Evolutionary conservation across 2,113 vertebrate species (phyloP).

Genomic region (Marmota monax): DNA sequence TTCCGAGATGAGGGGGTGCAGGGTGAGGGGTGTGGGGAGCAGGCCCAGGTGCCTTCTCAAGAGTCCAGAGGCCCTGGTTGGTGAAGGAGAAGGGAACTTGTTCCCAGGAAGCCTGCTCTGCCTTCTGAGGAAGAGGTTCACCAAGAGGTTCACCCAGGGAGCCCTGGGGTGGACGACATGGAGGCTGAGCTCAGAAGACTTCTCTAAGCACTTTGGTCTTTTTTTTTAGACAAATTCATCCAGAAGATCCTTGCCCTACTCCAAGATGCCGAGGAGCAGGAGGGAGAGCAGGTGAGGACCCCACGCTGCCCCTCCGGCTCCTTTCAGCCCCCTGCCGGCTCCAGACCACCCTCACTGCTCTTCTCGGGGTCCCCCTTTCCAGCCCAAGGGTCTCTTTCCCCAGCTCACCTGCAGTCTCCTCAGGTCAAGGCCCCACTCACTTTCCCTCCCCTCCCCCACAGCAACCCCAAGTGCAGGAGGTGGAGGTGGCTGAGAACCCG

Average conservation of each 20-base stretch:
- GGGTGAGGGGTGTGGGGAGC: neutral
- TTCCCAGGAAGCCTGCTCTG: neutral
- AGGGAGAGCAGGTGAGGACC: slow-evolving; percentile 57
- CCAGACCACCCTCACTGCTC: neutral
- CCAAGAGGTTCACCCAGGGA: neutral
- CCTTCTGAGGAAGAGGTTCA: neutral
- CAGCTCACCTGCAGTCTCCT: neutral
- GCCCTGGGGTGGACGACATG: neutral
- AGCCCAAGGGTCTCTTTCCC: neutral
- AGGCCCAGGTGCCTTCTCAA: neutral
- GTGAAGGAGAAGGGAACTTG: fast-evolving
- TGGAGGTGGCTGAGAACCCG: neutral
- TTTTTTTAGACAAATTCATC: slow-evolving; percentile 70
- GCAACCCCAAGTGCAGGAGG: slow-evolving; percentile 42
- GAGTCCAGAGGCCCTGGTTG: neutral
- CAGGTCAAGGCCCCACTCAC: neutral
- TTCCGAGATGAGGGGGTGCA: neutral
- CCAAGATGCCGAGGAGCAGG: neutral
- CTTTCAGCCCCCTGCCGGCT: neutral
- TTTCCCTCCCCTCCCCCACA: neutral
- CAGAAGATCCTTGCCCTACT: slow-evolving; percentile 64
- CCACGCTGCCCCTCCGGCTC: neutral
- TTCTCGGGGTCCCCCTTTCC: neutral
- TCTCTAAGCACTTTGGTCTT: neutral
- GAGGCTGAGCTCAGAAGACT: neutral